phyloP scores from a whole-genome alignment of 1,140 invertebrate species.

The Brachionus rubens region DNA sequence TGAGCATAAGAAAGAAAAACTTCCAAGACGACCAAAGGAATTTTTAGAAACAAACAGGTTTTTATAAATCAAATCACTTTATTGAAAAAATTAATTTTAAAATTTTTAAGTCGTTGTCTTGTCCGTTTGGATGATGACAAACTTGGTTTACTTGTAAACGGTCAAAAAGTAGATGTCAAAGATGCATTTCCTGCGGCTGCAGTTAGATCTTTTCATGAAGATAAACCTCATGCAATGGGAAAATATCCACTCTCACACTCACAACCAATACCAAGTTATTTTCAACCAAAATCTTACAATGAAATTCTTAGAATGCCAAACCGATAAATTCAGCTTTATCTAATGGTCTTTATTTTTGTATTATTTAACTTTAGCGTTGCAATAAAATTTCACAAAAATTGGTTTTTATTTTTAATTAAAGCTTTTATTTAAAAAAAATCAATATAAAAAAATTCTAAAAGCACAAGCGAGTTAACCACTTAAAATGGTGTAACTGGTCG shows the following conservation, averaged over 20 bases:
- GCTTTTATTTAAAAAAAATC: not conserved
- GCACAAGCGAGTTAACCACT: not conserved
- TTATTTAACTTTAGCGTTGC: too few species aligned
- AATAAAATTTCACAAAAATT: not conserved
- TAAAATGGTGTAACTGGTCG: constrained; percentile 42
- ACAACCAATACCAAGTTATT: not conserved
- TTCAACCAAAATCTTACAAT: constrained; percentile 22
- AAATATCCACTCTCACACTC: not conserved
- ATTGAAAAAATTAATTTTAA: not conserved
- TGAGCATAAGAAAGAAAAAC: not conserved
- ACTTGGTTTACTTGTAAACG: not conserved
- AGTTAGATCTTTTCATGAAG: not conserved
- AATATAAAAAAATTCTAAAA: not conserved
- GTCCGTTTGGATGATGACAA: not conserved
- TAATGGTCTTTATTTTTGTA: too few species aligned
- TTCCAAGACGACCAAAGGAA: not conserved
- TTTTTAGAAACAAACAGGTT: not conserved
- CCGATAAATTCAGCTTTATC: not conserved
- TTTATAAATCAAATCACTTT: not conserved
- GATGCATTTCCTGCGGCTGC: not conserved
- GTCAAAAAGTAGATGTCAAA: not conserved
- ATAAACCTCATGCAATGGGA: constrained; percentile 2
- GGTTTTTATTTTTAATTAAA: not conserved
- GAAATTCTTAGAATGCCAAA: not conserved
- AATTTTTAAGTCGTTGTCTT: not conserved